Conservation (phyloP, 2,113 vertebrate genomes). For the Hiodon tergisus region DNA sequence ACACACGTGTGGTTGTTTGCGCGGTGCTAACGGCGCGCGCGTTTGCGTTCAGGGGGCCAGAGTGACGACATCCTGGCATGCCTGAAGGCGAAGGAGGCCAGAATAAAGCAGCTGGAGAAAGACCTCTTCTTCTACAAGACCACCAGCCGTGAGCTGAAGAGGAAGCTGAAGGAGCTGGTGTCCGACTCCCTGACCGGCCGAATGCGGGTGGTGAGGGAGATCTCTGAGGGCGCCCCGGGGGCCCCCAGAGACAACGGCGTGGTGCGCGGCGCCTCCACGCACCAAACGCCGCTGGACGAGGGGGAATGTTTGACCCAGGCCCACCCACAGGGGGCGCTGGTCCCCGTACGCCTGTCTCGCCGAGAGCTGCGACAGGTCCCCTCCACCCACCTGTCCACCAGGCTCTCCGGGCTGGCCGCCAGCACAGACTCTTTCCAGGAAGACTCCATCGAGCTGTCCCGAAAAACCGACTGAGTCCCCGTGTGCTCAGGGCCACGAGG, state of each 20-base stretch:
- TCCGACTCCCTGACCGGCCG: conserved; percentile 39
- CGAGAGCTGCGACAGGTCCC: conserved; percentile 68
- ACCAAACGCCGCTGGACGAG: not conserved
- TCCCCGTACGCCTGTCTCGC: conserved; percentile 62
- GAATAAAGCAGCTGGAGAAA: conserved; percentile 78
- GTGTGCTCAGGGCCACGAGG: not conserved
- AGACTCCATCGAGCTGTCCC: conserved; percentile 67
- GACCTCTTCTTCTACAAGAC: conserved; percentile 89
- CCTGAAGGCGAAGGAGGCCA: conserved; percentile 60
- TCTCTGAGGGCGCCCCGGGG: not conserved
- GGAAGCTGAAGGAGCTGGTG: conserved; percentile 66
- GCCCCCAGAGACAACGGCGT: not conserved
- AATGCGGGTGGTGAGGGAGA: conserved; percentile 18
- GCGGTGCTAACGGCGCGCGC: not conserved
- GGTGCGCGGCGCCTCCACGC: not conserved
- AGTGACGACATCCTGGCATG: conserved; percentile 52
- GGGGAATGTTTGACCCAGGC: conserved; percentile 28
- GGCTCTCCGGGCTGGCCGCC: conserved; percentile 46
- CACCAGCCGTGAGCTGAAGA: conserved; percentile 78
- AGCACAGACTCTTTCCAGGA: conserved; percentile 51
- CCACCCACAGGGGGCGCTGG: conserved; percentile 44
- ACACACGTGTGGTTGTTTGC: not conserved
- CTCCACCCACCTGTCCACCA: conserved; percentile 53
- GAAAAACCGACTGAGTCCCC: conserved; percentile 41
- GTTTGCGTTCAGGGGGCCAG: conserved; percentile 60